These are phyloP conservation scores for Drosophila seguyi DNA, from an alignment of 1,140 invertebrate genomes.

Conservation along the genomic window DNA sequence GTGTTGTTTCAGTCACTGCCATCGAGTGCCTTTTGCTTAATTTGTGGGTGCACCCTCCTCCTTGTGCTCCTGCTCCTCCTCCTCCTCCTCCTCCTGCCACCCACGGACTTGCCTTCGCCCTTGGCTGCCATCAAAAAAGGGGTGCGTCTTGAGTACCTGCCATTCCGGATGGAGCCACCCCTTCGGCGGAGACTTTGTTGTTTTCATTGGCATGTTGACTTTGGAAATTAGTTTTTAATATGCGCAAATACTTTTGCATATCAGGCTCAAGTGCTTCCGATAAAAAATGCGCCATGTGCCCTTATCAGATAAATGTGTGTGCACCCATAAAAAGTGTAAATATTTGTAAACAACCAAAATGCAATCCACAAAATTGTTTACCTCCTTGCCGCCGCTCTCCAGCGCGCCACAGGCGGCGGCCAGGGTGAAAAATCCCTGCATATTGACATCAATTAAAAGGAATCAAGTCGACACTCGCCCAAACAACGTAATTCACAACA, in stretches of 20 bases:
- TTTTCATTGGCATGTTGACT: constrained; percentile 83
- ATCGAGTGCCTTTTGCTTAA: constrained; percentile 80
- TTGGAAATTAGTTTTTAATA: constrained; percentile 84
- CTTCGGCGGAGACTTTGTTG: constrained; percentile 53
- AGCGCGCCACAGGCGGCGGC: not conserved
- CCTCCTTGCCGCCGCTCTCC: not conserved
- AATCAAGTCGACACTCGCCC: constrained; percentile 79
- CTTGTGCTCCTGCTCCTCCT: not conserved
- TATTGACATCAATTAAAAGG: constrained; percentile 85
- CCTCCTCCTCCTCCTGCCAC: not conserved
- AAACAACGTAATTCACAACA: constrained; percentile 84
- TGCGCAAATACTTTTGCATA: constrained; percentile 83
- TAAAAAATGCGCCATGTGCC: constrained; percentile 69
- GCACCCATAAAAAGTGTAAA: constrained; percentile 57
- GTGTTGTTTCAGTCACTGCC: constrained; percentile 33
- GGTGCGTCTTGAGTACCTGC: constrained; percentile 76
- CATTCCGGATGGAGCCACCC: constrained; percentile 42
- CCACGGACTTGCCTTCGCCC: constrained; percentile 18
- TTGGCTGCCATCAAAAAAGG: constrained; percentile 64
- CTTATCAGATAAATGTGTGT: constrained; percentile 47
- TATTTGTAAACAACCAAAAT: constrained; percentile 79
- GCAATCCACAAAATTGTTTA: constrained; percentile 58
- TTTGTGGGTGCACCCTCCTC: constrained; percentile 63
- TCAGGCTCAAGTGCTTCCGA: constrained; percentile 55
- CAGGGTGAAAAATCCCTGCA: constrained; percentile 70